These are phyloP conservation scores for Odontesthes bonariensis DNA, from an alignment of 2,113 vertebrate species.

Conservation along the genomic window DNA sequence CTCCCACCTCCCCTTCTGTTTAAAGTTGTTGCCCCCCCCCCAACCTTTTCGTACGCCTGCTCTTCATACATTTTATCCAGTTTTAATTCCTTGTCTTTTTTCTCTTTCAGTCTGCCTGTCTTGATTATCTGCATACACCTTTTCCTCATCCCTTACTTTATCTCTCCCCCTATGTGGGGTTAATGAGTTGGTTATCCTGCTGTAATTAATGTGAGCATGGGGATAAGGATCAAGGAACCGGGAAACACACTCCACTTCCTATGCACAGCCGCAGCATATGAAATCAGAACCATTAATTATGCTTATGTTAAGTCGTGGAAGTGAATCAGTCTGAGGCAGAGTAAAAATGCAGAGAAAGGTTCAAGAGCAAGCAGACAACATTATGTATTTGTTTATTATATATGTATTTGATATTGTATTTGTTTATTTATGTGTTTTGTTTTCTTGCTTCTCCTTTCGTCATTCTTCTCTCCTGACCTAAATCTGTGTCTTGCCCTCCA, in stretches of 20 bases:
- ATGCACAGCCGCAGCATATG: constrained; percentile 22
- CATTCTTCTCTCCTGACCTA: constrained; percentile 24
- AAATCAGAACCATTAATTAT: constrained; percentile 57
- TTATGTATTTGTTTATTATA: constrained; percentile 14
- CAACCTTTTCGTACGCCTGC: background rate
- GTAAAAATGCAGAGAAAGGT: background rate
- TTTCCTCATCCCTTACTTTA: constrained; percentile 10
- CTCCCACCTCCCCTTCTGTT: background rate
- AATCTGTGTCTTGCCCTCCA: constrained; percentile 31
- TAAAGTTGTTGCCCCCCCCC: too few species aligned
- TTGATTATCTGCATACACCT: constrained; percentile 25
- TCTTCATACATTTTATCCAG: background rate
- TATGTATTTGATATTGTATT: too few species aligned
- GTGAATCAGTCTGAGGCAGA: background rate
- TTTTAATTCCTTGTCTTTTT: constrained; percentile 5
- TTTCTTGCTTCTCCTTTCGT: constrained; percentile 30
- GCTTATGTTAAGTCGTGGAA: constrained; percentile 18
- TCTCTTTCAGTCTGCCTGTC: background rate
- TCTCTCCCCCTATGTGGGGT: constrained; percentile 41
- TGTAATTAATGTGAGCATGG: constrained; percentile 66
- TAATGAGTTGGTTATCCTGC: constrained; percentile 43
- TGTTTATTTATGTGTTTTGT: background rate
- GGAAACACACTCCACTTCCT: constrained; percentile 39
- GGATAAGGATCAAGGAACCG: constrained; percentile 52
- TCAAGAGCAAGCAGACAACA: background rate